Evolutionary conservation across 2,888 invertebrate genomes (phyloP), one percentile per base, ranked within the genome.

Genomic region (Vanessa cardui): DNA sequence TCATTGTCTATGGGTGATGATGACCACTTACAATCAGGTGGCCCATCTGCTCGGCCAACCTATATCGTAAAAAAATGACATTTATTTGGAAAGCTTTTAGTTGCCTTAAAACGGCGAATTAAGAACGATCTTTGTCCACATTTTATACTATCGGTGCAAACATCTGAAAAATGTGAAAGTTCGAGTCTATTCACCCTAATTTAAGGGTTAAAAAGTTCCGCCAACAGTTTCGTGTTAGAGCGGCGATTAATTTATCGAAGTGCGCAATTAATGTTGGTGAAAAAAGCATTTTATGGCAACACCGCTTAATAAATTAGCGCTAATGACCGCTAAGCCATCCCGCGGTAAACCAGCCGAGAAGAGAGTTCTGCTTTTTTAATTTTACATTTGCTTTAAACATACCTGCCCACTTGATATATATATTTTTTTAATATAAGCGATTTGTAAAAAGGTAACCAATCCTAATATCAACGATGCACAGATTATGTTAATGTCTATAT

Each of bases 201-300:
- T 56, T n/a, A 54, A 31, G 31, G 50, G 12, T 21, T 39, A 58
- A 58, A 59, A 58, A 58, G 50, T 64, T 52, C 44, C 31, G 18
- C 18, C 6, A 33, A 56, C 65, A 26, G 18, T 21, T 61, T 47
- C 47, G 21, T 39, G 33, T 65, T 49, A 44, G 56, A 46, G 62
- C 26, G 18, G 44, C 59, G 66, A 66, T 66, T 66, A 52, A 62
- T 69, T 60, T 46, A 47, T 56, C 62, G 20, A 69, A 65, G 66
- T 49, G 54, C 54, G 62, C 46, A 69, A 69, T 62, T 69, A 62
- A 66, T 56, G 62, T 66, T 59, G 65, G 47, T 52, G 44, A 66
- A 69, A 69, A 56, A 62, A 59, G 47, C 44, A 54, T 58, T 66
- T 56, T 62, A 59, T 46, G 46, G 58, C 3, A 45, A 59, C 39